phyloP scores from a whole-genome alignment of 2,888 invertebrate genomes.

The Thera obeliscata region DNA sequence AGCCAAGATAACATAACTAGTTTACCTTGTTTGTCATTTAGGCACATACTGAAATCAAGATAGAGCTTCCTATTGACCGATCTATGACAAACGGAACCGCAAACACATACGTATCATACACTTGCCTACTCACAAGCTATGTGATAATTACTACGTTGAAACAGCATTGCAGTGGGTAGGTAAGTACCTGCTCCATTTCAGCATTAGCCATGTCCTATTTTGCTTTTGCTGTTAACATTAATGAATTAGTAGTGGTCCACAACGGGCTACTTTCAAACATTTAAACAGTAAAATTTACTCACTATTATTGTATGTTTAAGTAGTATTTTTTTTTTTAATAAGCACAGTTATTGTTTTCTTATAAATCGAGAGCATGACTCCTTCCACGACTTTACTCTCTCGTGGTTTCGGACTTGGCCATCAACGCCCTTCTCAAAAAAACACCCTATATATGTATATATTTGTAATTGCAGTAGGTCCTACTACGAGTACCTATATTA shows the following conservation, averaged over 20 bases:
- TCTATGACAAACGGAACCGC: constrained; percentile 3
- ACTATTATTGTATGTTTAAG: no score
- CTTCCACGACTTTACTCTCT: no score
- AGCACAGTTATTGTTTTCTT: no score
- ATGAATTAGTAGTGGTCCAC: constrained; percentile 2
- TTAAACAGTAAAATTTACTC: no score
- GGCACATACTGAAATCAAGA: constrained; percentile 2
- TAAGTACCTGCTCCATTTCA: neutral
- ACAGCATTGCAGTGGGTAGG: constrained; percentile 17
- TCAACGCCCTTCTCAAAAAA: no score
- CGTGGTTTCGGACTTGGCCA: no score
- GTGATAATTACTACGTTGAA: constrained; percentile 7
- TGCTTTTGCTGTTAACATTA: constrained; percentile 21
- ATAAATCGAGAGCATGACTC: no score
- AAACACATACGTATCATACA: constrained; percentile 3
- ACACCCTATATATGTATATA: no score
- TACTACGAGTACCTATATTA: no score
- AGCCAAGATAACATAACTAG: constrained; percentile 3
- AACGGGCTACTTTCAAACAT: no score
- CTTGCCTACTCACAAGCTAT: neutral
- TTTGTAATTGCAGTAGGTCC: no score
- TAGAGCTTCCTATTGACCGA: constrained; percentile 2
- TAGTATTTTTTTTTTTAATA: no score
- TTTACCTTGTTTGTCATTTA: neutral
- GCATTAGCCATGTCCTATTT: constrained; percentile 20